Evolutionary conservation across 2,888 invertebrate species (phyloP), one percentile per base, ranked within the genome.

Genomic region (Mimachlamys varia): DNA sequence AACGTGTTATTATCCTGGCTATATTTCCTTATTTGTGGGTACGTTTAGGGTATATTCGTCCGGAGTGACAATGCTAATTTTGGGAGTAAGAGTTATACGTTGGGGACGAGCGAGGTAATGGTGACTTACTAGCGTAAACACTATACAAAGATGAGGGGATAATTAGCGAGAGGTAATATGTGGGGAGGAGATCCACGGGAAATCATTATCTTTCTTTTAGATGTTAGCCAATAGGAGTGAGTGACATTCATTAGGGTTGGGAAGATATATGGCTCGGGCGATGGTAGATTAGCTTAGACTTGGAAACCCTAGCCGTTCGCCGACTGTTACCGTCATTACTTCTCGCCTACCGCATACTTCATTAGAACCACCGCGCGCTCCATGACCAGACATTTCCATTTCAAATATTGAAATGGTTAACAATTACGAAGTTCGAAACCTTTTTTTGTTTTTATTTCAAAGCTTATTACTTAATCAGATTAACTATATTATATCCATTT

Each of bases 131-230:
- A 15, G 50, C n/a, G 49, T 38, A 27, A 88, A 88, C 49, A 22
- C 37, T 50, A 88, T 49, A 88, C 88, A 12, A 88, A 50, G 49
- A 88, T 27, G 88, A 53, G 49, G 88, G 53, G 88, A 88, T 88
- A 88, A 88, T 88, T 88, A 88, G 88, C 88, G 49, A 53, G 49
- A 88, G 49, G 88, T 53, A 88, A 88, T 88, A 88, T n/a, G 49
- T 50, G 49, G 88, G 88, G 88, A 88, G 88, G 88, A 49, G 33
- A 49, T 37, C n/a, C 53, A 88, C 49, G 27, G 53, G 88, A 50
- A 88, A 49, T 33, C 88, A 50, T 50, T 88, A 50, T 50, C 53
- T 53, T 88, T 44, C 88, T 88, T 88, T 44, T 50, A 88, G 88
- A 53, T 50, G 49, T 49, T 88, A 53, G 53, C 50, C 88, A 88